Evolutionary conservation across 2,113 vertebrate species (phyloP).

Genomic region (Spermophilus dauricus): DNA sequence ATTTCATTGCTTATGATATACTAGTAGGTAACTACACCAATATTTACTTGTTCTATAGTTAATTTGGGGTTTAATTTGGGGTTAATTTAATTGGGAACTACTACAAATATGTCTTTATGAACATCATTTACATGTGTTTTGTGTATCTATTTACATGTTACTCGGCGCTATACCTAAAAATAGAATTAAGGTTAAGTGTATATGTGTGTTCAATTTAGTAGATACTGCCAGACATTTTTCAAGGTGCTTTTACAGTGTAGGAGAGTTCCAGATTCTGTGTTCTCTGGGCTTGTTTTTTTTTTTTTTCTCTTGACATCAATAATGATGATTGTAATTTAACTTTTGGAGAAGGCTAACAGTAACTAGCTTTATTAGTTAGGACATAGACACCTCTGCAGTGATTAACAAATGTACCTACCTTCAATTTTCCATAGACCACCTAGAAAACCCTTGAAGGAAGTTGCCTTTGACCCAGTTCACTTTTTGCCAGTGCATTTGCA

Average conservation of each 20-base stretch:
- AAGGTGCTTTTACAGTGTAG: neutral
- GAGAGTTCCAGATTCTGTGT: neutral
- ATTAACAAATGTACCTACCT: neutral
- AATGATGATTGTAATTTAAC: constrained; percentile 7
- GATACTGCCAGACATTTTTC: neutral
- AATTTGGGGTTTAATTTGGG: neutral
- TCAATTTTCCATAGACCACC: neutral
- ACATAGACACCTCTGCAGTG: neutral
- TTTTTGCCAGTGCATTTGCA: neutral
- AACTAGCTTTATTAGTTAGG: neutral
- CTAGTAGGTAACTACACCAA: neutral
- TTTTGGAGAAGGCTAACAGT: constrained; percentile 11
- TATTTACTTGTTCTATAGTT: neutral
- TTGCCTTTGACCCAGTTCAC: neutral
- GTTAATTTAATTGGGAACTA: neutral
- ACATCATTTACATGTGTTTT: neutral
- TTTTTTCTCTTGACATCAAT: neutral
- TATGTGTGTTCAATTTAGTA: neutral
- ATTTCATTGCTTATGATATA: neutral
- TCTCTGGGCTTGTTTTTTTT: neutral
- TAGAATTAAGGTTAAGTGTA: neutral
- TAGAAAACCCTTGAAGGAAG: neutral
- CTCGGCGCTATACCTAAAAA: neutral
- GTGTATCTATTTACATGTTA: neutral
- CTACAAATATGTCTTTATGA: neutral